A percentile compares a stretch with the other conserved stretches of the same genome.
Evolutionary conservation across 2,797 vertebrate species (phyloP).

Genomic region (Myiothlypis coronata): DNA sequence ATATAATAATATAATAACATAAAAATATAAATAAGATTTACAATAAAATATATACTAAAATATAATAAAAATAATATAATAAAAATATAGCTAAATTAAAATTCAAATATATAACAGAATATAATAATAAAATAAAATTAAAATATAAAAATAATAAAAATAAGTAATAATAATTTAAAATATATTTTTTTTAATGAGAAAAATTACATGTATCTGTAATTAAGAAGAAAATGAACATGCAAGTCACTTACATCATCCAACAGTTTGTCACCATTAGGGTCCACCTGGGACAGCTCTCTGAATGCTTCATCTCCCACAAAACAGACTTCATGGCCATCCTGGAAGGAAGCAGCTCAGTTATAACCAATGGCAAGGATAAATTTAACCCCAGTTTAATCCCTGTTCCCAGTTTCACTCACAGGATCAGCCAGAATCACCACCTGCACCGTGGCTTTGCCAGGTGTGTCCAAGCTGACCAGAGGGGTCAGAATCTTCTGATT

Average conservation of each 20-base stretch:
- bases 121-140: no score
- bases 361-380: neutral
- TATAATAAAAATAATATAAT: no score
- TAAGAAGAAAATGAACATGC: fast-evolving
- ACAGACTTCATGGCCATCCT: constrained; percentile 96
- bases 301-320: constrained; percentile 95
- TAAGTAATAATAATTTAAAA: no score
- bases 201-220: neutral
- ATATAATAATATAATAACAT: no score
- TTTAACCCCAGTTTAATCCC: fast-evolving
- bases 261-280: constrained; percentile 82
- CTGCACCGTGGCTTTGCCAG: constrained; percentile 94
- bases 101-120: no score
- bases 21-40: no score
- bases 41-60: no score
- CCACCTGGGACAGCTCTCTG: constrained; percentile 86
- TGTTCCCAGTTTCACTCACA: constrained; percentile 74
- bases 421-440: constrained; percentile 95
- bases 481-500: constrained; percentile 90
- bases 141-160: no score
- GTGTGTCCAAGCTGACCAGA: constrained; percentile 92
- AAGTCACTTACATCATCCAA: constrained; percentile 83
- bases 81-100: no score
- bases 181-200: neutral
- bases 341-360: neutral